Conservation (phyloP, 92 coral and sea anemone species). For the Porites cylindrica region DNA sequence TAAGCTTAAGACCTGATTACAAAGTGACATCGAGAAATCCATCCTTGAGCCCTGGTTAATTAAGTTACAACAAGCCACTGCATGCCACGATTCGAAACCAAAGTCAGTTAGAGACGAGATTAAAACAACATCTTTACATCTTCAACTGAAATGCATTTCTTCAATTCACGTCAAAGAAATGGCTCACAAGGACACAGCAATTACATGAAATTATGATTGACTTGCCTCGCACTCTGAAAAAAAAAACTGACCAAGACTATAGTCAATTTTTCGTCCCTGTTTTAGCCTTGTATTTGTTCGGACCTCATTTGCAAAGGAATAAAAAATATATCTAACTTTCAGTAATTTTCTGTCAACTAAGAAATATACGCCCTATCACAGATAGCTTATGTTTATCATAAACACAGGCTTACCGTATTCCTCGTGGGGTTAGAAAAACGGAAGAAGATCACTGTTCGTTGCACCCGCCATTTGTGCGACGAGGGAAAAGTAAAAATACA, state of each 20-base stretch:
- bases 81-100: neutral
- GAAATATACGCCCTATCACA: neutral
- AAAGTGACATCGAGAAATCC: no score
- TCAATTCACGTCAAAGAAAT: neutral
- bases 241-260: neutral
- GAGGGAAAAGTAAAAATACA: neutral
- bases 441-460: constrained; percentile 2
- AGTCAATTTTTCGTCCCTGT: neutral
- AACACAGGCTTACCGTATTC: constrained; percentile 18
- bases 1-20: no score
- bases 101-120: neutral
- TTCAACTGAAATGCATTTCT: neutral
- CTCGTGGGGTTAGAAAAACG: neutral
- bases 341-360: neutral
- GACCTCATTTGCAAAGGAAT: neutral
- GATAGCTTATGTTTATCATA: neutral
- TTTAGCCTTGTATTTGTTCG: neutral
- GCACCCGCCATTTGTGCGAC: constrained; percentile 22
- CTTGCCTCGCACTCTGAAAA: neutral
- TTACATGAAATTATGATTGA: neutral
- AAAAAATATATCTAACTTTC: no score
- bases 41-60: neutral
- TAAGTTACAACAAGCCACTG: constrained; percentile 14
- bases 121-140: neutral
- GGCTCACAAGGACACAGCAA: neutral